These are phyloP conservation scores for Crocidura indochinensis DNA, from an alignment of 2,797 vertebrate genomes.

Conservation along the genomic window DNA sequence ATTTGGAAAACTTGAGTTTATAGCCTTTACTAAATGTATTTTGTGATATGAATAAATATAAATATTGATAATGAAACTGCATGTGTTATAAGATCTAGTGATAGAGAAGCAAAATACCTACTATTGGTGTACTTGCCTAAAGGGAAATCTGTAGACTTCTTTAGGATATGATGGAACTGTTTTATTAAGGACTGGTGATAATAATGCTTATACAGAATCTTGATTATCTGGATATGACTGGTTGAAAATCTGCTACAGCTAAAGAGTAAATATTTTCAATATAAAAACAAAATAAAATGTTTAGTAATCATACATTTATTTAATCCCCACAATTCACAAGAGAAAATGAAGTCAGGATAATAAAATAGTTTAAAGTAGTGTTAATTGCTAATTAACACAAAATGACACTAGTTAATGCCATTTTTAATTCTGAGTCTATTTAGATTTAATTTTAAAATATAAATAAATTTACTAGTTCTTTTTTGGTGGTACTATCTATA, in stretches of 20 bases:
- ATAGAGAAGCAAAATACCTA: slow-evolving; percentile 89
- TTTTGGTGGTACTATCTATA: neutral
- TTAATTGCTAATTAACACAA: too few species aligned
- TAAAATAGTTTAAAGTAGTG: neutral
- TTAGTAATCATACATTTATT: slow-evolving; percentile 3
- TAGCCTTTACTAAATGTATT: slow-evolving; percentile 94
- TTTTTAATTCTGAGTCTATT: slow-evolving; percentile 1
- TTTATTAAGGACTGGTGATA: neutral
- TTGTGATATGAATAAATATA: slow-evolving; percentile 93
- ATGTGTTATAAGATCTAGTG: slow-evolving; percentile 90
- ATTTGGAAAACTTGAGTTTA: slow-evolving; percentile 86
- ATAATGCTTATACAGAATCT: neutral
- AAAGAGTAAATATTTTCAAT: slow-evolving; percentile 31
- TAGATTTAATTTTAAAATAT: neutral
- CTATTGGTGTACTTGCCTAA: neutral
- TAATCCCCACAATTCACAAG: neutral
- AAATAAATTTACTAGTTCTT: slow-evolving; percentile 25
- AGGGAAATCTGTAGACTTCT: neutral
- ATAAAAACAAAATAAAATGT: slow-evolving; percentile 40
- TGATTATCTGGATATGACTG: neutral
- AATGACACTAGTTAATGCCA: neutral
- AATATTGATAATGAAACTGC: slow-evolving; percentile 94
- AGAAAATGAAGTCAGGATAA: neutral
- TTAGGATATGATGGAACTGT: neutral
- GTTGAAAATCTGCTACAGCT: slow-evolving; percentile 38